Percentiles rank a stretch among this genome's conserved stretches.
Evolutionary conservation across 2,113 vertebrate genomes (phyloP).

Genomic region (Acinonyx jubatus): DNA sequence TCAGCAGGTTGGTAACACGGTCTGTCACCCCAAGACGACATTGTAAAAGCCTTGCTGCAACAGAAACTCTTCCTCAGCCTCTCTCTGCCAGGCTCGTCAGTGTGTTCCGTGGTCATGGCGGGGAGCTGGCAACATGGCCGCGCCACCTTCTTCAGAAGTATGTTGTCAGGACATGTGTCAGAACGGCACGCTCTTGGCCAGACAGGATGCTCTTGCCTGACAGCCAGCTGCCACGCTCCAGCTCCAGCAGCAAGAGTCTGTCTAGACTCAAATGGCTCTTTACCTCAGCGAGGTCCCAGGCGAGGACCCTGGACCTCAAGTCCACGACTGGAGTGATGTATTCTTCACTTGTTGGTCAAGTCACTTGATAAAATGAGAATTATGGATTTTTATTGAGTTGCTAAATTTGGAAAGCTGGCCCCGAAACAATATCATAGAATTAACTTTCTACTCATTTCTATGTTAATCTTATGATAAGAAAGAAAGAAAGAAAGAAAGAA

Average conservation of each 20-base stretch:
- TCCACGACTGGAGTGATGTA: rapidly evolving
- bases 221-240: neutral
- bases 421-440: neutral
- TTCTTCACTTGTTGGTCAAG: neutral
- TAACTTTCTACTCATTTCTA: neutral
- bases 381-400: neutral
- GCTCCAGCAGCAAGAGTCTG: neutral
- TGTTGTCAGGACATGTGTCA: conserved; percentile 9
- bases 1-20: conserved; percentile 32
- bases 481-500: neutral
- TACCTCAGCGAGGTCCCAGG: rapidly evolving
- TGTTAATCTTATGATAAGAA: neutral
- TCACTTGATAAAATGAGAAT: neutral
- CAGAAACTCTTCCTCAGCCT: neutral
- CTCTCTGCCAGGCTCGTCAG: neutral
- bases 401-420: neutral
- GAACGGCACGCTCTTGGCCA: conserved; percentile 33
- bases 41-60: neutral
- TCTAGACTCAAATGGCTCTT: neutral
- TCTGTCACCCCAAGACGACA: neutral
- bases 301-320: neutral
- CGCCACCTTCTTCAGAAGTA: neutral
- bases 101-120: neutral
- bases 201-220: neutral
- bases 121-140: neutral